Conservation (phyloP, 2,113 vertebrate species). For the Nannobrachium achirus region DNA sequence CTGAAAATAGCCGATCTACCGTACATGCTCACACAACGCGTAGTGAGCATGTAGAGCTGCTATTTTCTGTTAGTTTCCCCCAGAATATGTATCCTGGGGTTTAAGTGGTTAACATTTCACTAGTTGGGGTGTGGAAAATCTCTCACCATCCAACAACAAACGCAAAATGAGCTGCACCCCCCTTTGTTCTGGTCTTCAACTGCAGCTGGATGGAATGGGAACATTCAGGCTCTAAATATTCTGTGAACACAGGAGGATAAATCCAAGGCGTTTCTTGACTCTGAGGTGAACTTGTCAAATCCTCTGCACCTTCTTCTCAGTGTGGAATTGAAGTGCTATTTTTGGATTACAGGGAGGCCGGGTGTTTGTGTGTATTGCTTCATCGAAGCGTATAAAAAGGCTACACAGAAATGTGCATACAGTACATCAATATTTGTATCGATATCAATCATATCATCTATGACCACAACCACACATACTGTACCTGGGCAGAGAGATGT, state of each 20-base stretch:
- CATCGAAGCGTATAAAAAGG: too few species aligned
- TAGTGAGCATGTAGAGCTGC: too few species aligned
- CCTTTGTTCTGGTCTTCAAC: neutral
- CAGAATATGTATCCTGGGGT: too few species aligned
- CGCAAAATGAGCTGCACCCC: neutral
- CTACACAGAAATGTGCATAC: too few species aligned
- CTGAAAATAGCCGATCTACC: too few species aligned
- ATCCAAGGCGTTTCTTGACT: neutral
- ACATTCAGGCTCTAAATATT: neutral
- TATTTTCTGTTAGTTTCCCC: too few species aligned
- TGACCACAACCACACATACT: neutral
- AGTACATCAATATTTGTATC: neutral
- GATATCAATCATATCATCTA: neutral
- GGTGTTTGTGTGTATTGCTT: too few species aligned
- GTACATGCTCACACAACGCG: too few species aligned
- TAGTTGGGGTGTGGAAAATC: neutral
- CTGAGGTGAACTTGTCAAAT: neutral
- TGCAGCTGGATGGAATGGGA: neutral
- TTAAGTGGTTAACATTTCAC: constrained; percentile 27
- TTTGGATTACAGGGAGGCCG: neutral
- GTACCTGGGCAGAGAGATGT: neutral
- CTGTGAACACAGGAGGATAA: neutral
- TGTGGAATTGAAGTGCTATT: neutral
- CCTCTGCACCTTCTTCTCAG: neutral
- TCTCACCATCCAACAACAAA: neutral